These are phyloP conservation scores for Onychorhynchus coronatus DNA, from an alignment of 2,113 vertebrate genomes.

Conservation along the genomic window DNA sequence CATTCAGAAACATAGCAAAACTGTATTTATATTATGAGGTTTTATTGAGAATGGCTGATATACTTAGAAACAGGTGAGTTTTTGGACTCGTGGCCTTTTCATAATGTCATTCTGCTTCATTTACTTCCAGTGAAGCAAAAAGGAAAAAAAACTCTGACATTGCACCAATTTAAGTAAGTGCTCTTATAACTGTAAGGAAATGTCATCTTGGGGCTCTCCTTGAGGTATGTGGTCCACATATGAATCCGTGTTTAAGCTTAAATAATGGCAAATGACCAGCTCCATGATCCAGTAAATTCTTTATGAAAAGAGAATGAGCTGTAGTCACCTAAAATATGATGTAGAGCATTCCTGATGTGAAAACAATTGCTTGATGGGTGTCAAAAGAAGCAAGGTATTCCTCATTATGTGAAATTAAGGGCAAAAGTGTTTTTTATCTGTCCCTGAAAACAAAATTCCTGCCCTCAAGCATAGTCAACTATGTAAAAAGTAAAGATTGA, in stretches of 20 bases:
- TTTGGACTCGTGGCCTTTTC: background rate
- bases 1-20: background rate
- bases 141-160: background rate
- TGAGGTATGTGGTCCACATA: background rate
- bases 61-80: background rate
- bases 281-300: background rate
- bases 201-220: background rate
- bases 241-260: background rate
- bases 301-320: background rate
- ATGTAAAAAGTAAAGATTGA: constrained; percentile 13
- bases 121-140: background rate
- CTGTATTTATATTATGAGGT: background rate
- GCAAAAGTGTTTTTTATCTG: constrained; percentile 8
- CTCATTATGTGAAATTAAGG: constrained; percentile 10
- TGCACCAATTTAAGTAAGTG: background rate
- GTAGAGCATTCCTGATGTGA: background rate
- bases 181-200: background rate
- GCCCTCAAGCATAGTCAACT: constrained; percentile 20
- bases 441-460: constrained; percentile 57
- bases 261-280: background rate
- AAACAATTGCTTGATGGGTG: background rate
- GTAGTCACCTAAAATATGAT: background rate
- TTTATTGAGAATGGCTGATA: background rate
- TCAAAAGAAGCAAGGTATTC: background rate
- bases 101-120: background rate